A percentile compares a stretch with the other conserved stretches of the same genome.
Conservation (phyloP, 2,113 vertebrate genomes). For the Tetraodon nigroviridis region DNA sequence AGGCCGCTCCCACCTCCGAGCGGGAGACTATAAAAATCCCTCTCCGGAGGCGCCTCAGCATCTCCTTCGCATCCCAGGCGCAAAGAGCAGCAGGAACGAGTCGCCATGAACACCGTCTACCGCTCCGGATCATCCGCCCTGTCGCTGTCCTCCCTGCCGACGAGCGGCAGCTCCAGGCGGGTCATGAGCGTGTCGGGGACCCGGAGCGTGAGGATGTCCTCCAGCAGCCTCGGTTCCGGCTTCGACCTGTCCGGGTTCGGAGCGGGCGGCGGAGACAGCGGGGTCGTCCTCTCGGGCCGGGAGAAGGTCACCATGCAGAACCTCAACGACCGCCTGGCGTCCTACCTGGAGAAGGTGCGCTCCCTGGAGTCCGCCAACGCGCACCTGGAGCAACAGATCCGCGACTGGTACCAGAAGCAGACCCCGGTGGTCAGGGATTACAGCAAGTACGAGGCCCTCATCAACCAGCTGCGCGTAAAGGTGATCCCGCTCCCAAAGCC, state of each 20-base stretch:
- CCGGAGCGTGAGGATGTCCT: conserved; percentile 48
- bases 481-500: conserved; percentile 33
- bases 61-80: conserved; percentile 6
- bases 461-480: conserved; percentile 67
- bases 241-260: conserved; percentile 29
- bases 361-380: conserved; percentile 67
- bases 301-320: conserved; percentile 77
- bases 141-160: conserved; percentile 24
- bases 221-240: conserved; percentile 16
- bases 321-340: conserved; percentile 74
- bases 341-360: conserved; percentile 75
- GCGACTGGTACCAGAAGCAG: conserved; percentile 68
- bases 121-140: not conserved
- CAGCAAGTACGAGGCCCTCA: conserved; percentile 58
- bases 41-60: not conserved
- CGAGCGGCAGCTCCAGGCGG: not conserved
- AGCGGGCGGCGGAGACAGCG: not conserved
- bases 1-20: conserved; percentile 31
- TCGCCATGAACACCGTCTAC: conserved; percentile 15
- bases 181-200: conserved; percentile 53
- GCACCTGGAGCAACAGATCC: conserved; percentile 72
- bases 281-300: not conserved
- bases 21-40: conserved; percentile 41
- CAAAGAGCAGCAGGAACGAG: no score
- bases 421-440: conserved; percentile 59